Base-by-base conservation (phyloP, 2,888 invertebrate species). In the Eudemis profundana region DNA sequence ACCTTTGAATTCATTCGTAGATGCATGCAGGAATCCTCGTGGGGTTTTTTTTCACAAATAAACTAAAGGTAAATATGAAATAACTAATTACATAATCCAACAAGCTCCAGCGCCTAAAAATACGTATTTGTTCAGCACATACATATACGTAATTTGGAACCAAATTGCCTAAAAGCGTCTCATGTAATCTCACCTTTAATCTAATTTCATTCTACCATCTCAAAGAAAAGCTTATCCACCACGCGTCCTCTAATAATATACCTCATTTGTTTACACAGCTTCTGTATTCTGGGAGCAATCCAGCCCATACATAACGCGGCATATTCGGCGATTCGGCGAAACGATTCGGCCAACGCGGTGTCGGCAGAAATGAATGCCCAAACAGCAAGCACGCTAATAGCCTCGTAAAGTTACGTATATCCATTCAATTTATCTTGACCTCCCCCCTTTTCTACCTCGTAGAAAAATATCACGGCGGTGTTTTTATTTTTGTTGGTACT, bases 311-410 rank as follows among this genome's bases (percentile, higher is more conserved):
- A 74, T 70, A 69, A 70, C 69, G 70, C 72, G 67, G 74, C 76
- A 79, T 73, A 74, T 73, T 74, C 71, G 74, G 70, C 70, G 72
- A 33, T 47, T 27, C 27, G 14, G n/a, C 21, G 8, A 15, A 17
- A n/a, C 8, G 8, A 75, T 72, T 75, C 74, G 76, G 81, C 78
- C 80, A 80, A 79, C 72, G 78, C 75, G 73, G 75, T 76, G 77
- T 78, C 79, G 79, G 81, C 78, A 81, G 81, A 84, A 85, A 83
- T 78, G 78, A 73, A 67, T 65, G 67, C 78, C 78, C 78, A 78
- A 83, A 83, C 79, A 81, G 81, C 84, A 86, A 87, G 86, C 84
- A 87, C 77, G 80, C 85, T 86, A 86, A 89, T 86, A 81, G 82
- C 78, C 73, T 75, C 84, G 80, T 85, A 85, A 84, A 84, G 79